Percentiles rank a stretch among this genome's conserved stretches.
These are phyloP conservation scores for Tragelaphus buxtoni DNA, from an alignment of 2,113 vertebrate species.

Conservation along the genomic window DNA sequence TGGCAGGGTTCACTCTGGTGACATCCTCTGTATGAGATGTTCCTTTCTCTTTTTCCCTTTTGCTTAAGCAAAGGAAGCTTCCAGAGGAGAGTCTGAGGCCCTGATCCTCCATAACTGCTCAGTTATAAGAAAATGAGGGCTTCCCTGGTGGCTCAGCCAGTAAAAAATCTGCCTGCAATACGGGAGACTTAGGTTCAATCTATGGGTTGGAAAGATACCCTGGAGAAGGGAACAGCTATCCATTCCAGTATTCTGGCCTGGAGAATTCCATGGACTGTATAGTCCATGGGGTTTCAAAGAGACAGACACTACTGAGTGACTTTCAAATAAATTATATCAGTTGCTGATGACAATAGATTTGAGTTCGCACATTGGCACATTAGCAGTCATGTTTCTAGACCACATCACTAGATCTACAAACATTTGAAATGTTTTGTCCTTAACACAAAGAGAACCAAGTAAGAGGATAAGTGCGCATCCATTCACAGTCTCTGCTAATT, in stretches of 20 bases:
- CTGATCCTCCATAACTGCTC: background rate
- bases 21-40: background rate
- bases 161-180: background rate
- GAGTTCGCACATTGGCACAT: background rate
- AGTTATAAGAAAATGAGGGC: background rate
- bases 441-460: background rate
- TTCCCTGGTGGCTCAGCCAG: background rate
- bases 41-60: background rate
- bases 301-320: background rate
- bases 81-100: background rate
- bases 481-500: background rate
- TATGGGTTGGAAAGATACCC: background rate
- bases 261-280: background rate
- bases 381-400: background rate
- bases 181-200: background rate
- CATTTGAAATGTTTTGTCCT: background rate
- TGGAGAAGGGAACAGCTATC: background rate
- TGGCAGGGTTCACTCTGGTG: background rate
- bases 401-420: background rate
- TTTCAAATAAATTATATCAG: background rate
- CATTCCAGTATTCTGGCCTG: background rate
- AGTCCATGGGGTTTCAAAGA: background rate
- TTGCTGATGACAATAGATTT: background rate
- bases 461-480: background rate
- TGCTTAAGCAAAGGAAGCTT: background rate